phyloP scores from a whole-genome alignment of 2,888 invertebrate species.

The Cephus rjabovi region DNA sequence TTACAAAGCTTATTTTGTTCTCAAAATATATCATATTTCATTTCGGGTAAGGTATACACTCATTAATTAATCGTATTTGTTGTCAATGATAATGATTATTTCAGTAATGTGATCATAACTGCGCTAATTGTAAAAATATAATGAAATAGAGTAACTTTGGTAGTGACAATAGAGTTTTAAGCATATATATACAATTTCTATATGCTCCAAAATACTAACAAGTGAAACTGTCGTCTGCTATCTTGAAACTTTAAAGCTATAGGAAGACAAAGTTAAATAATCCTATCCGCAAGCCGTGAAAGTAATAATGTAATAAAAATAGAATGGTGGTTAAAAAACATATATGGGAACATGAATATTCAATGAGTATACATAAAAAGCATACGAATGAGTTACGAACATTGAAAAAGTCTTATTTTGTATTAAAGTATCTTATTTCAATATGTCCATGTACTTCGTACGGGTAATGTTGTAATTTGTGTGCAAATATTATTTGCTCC shows the following conservation, averaged over 20 bases:
- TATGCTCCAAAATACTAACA: background rate
- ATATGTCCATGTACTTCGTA: conserved; percentile 25
- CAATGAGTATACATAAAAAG: conserved; percentile 10
- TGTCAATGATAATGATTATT: background rate
- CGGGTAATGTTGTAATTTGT: background rate
- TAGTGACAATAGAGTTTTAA: background rate
- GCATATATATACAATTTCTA: background rate
- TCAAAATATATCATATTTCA: background rate
- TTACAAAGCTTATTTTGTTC: background rate
- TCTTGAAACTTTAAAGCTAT: background rate
- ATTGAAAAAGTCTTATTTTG: conserved; percentile 23
- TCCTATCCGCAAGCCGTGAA: background rate
- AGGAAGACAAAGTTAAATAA: background rate
- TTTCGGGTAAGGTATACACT: background rate
- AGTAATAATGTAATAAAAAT: background rate
- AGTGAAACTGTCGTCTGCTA: background rate
- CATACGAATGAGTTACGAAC: conserved; percentile 40
- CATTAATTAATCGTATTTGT: background rate
- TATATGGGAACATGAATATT: background rate
- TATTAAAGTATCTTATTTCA: conserved; percentile 34
- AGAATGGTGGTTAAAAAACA: background rate
- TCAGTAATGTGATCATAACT: background rate
- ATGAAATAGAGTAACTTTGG: background rate
- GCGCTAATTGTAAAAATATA: background rate
- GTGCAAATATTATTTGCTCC: background rate